Base-by-base conservation (phyloP, 2,888 invertebrate species). In the Pyrgus malvae region DNA sequence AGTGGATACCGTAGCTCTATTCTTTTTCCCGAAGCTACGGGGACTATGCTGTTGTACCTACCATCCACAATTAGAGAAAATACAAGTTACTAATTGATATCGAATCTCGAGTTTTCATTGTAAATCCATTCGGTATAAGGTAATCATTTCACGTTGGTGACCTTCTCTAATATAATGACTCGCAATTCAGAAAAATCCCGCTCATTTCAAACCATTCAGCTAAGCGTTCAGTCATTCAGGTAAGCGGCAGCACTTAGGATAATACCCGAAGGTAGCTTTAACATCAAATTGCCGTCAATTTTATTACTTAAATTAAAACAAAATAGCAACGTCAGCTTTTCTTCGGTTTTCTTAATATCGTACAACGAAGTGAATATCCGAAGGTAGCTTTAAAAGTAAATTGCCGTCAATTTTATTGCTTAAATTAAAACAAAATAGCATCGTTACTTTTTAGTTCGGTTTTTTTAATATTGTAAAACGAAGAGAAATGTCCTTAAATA, bases 161-260 rank as follows among this genome's bases (percentile, higher is more conserved):
- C 53, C 53, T 25, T 23, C 11, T 44, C 14, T 17, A 54, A 33
- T 54, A 40, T 31, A 50, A 54, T 40, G 40, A 55, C 19, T 44
- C 40, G 21, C 31, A 46, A 56, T 56, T 56, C 23, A 41, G 27
- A 61, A 58, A 59, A 59, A 56, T 55, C 57, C 46, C 54, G 48
- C 46, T 56, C 42, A 61, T 59, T 61, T 49, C 56, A 48, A 51
- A 55, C 56, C 49, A 56, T 61, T 59, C 50, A 49, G 41, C 33
- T 56, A 62, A 61, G 51, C 59, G 56, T 29, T 46, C 46, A 29
- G 55, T 59, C 56, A 50, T 59, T 59, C 51, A 50, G 33, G 41
- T 56, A 58, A 56, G 46, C 44, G 50, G 25, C 40, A 25, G 38
- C 48, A 55, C 40, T 59, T 57, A 57, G 46, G 48, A 48, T 56